Percentiles rank a stretch among this genome's conserved stretches.
Conservation (phyloP, 2,797 vertebrate genomes). For the Basileuterus tristriatus region DNA sequence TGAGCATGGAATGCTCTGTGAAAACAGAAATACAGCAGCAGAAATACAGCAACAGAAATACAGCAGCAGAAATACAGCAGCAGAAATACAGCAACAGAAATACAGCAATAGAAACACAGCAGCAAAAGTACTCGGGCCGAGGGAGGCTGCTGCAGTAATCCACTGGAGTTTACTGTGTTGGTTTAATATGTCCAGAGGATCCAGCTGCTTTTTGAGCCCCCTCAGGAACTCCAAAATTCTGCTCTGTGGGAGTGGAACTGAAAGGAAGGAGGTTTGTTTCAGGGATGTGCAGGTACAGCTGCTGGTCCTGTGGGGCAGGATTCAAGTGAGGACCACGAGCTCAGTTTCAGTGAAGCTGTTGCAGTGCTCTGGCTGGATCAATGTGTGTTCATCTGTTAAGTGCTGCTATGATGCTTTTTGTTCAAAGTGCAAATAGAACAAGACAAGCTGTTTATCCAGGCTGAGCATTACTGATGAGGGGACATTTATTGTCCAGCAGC, state of each 20-base stretch:
- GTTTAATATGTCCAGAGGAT: not conserved
- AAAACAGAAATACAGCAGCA: conserved; percentile 50
- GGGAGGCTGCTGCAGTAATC: not conserved
- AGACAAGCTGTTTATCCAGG: not conserved
- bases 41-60: not conserved
- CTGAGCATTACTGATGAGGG: not conserved
- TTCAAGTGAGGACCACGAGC: not conserved
- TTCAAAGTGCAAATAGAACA: not conserved
- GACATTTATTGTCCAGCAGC: not conserved
- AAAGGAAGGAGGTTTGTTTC: not conserved
- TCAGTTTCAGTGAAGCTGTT: not conserved
- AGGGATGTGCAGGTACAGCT: not conserved
- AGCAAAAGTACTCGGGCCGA: not conserved
- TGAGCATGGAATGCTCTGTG: conserved; percentile 56
- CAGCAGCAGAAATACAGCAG: not conserved
- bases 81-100: not conserved
- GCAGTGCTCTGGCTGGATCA: not conserved
- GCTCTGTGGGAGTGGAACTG: not conserved
- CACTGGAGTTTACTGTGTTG: not conserved
- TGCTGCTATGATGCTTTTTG: not conserved
- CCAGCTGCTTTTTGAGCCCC: not conserved
- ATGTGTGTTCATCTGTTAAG: not conserved
- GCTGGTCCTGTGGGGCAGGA: not conserved
- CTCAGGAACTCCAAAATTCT: not conserved
- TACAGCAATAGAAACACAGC: not conserved